A percentile compares a stretch with the other conserved stretches of the same genome.
Evolutionary conservation across 2,888 invertebrate genomes (phyloP).

Genomic region (Ormyrus labotus): DNA sequence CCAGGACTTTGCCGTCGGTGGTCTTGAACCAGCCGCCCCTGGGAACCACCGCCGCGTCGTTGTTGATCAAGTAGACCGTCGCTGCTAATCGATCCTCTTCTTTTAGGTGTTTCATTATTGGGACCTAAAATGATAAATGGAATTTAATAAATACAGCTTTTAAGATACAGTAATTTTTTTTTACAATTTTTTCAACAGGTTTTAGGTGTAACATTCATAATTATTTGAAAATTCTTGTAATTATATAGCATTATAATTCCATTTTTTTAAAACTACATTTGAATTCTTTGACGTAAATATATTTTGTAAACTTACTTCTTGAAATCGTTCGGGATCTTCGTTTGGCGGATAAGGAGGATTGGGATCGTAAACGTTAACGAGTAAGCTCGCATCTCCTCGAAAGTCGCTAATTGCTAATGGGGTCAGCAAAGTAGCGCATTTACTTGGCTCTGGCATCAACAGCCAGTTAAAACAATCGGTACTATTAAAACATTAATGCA

Average conservation of each 20-base stretch:
- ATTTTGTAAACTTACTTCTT: constrained; percentile 47
- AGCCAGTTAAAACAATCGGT: constrained; percentile 84
- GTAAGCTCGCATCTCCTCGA: constrained; percentile 71
- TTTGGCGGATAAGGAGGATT: constrained; percentile 76
- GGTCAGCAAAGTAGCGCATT: constrained; percentile 73
- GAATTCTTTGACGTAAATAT: too few relatives aligned
- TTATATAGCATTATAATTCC: too few relatives aligned
- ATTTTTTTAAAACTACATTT: too few relatives aligned
- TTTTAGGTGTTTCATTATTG: constrained; percentile 79
- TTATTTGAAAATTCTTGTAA: too few relatives aligned
- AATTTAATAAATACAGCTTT: too few relatives aligned
- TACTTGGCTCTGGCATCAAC: constrained; percentile 77
- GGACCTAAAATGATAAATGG: constrained; percentile 69
- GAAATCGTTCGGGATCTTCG: constrained; percentile 58
- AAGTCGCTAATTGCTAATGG: constrained; percentile 77
- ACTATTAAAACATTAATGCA: constrained; percentile 67
- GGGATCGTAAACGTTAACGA: constrained; percentile 71
- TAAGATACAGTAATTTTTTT: too few relatives aligned
- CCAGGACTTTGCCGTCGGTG: constrained; percentile 83
- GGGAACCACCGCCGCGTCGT: constrained; percentile 87
- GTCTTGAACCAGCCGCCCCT: constrained; percentile 86
- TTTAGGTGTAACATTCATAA: too few relatives aligned
- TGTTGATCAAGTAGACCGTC: constrained; percentile 83
- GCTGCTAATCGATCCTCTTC: constrained; percentile 89
- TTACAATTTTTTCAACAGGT: too few relatives aligned